A percentile compares a stretch with the other conserved stretches of the same genome.
phyloP scores from a whole-genome alignment of 1,140 invertebrate species.

The Oscheius sp. region DNA sequence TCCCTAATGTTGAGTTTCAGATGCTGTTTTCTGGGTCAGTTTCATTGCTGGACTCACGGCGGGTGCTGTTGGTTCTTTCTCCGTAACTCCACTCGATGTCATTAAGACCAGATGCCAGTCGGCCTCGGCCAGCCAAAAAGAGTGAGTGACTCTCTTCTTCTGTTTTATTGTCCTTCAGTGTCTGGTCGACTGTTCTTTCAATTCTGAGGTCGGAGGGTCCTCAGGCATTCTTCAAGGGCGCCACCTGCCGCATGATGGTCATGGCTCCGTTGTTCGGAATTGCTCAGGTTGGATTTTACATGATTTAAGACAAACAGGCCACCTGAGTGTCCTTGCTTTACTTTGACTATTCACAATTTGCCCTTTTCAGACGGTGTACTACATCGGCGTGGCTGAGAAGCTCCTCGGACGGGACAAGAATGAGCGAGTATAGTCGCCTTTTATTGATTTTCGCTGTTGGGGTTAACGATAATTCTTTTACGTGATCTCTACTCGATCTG shows the following conservation, averaged over 20 bases:
- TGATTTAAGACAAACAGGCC: too few relatives aligned
- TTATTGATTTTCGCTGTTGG: too few relatives aligned
- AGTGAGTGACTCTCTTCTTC: conserved; percentile 69
- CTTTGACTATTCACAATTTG: too few relatives aligned
- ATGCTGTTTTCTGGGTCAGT: conserved; percentile 85
- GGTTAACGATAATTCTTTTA: too few relatives aligned
- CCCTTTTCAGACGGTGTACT: conserved; percentile 98
- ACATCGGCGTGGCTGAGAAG: conserved; percentile 89
- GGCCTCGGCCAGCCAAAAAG: conserved; percentile 76
- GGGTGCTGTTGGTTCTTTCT: conserved; percentile 80
- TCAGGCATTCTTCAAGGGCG: conserved; percentile 93
- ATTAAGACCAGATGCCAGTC: conserved; percentile 94
- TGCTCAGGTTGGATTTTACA: too few relatives aligned
- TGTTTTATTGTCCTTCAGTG: background rate
- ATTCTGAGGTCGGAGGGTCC: conserved; percentile 85
- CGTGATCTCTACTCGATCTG: too few relatives aligned
- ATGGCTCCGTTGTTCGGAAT: conserved; percentile 98
- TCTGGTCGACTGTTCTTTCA: background rate
- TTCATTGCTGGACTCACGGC: conserved; percentile 85
- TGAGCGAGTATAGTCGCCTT: conserved; percentile 16
- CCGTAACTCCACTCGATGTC: conserved; percentile 93
- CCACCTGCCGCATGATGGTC: conserved; percentile 87
- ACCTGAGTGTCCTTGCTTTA: too few relatives aligned
- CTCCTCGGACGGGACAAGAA: conserved; percentile 68
- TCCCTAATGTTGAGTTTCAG: conserved; percentile 42